phyloP scores from a whole-genome alignment of 2,113 vertebrate species.

The Trachemys scripta region DNA sequence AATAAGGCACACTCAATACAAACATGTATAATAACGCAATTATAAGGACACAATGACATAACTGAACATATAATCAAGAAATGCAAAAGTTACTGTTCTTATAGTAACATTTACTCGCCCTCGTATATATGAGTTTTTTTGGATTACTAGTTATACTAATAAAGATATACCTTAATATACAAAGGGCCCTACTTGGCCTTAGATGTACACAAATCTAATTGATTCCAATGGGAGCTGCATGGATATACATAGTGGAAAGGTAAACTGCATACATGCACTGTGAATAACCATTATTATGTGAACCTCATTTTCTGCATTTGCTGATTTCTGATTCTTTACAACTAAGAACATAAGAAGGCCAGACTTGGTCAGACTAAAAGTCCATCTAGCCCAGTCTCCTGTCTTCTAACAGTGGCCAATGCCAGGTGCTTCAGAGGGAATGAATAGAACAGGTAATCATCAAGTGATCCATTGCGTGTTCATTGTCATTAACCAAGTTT shows the following conservation, averaged over 20 bases:
- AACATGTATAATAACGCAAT: not conserved
- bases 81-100: not conserved
- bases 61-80: not conserved
- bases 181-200: not conserved
- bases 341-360: no score
- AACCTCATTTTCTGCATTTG: not conserved
- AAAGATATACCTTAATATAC: not conserved
- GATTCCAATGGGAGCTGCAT: not conserved
- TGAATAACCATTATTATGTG: not conserved
- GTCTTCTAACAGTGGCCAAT: no score
- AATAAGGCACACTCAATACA: not conserved
- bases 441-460: no score
- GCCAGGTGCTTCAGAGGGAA: no score
- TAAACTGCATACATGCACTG: not conserved
- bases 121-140: not conserved
- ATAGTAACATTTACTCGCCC: not conserved
- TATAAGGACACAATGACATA: not conserved
- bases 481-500: not conserved
- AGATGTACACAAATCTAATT: rapidly evolving
- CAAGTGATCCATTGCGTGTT: not conserved
- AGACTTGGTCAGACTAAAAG: no score
- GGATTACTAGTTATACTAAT: not conserved
- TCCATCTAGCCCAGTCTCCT: no score
- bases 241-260: not conserved
- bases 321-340: not conserved